phyloP scores from a whole-genome alignment of 2,113 vertebrate species.

The Anoura caudifer region DNA sequence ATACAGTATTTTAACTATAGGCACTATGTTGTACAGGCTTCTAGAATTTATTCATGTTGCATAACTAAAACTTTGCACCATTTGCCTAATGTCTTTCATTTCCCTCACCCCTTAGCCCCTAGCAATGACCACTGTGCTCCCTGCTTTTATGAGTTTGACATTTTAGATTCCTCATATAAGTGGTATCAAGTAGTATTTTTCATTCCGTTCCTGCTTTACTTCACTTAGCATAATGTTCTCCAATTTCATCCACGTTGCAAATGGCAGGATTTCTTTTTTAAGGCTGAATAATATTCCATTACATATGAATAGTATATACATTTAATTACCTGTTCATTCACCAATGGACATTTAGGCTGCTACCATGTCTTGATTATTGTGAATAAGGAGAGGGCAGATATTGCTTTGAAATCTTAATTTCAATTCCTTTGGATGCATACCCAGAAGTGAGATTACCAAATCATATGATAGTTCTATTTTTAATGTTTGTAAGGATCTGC shows the following conservation, averaged over 20 bases:
- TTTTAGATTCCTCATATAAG: not conserved
- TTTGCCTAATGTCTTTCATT: not conserved
- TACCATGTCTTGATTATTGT: not conserved
- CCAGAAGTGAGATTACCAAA: not conserved
- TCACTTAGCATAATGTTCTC: not conserved
- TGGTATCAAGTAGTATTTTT: not conserved
- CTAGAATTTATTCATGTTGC: not conserved
- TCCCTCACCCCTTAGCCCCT: not conserved
- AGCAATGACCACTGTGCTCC: not conserved
- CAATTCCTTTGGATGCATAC: not conserved
- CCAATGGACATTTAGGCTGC: not conserved
- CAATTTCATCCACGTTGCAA: not conserved
- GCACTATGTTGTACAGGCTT: not conserved
- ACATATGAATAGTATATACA: not conserved
- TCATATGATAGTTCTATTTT: not conserved
- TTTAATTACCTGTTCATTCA: not conserved
- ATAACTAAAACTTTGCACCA: not conserved
- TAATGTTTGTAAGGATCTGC: not conserved
- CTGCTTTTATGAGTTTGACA: not conserved
- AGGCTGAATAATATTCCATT: not conserved
- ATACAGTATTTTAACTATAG: not conserved
- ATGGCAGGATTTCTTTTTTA: not conserved
- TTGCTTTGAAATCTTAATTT: not conserved
- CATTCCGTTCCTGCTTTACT: not conserved
- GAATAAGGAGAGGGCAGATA: not conserved